Conservation (phyloP, 2,888 invertebrate genomes). For the Drosophila bunnanda region DNA sequence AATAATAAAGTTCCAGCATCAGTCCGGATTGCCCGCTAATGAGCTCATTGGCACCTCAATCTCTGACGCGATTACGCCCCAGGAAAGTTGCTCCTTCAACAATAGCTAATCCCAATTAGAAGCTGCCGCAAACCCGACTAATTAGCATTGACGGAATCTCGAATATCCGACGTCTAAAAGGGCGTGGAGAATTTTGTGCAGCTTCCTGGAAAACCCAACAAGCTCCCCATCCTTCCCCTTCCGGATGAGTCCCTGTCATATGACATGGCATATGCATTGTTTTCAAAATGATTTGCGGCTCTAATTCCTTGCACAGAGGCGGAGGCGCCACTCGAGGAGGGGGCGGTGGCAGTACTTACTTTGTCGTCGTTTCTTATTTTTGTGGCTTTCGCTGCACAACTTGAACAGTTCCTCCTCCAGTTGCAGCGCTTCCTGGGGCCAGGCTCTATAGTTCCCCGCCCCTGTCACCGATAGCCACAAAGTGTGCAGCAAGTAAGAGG, state of each 20-base stretch:
- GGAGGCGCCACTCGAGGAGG: background rate
- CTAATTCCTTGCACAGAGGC: slow-evolving; percentile 64
- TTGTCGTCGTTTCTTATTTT: slow-evolving; percentile 68
- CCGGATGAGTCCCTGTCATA: slow-evolving; percentile 35
- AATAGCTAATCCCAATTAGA: slow-evolving; percentile 45
- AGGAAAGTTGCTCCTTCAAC: slow-evolving; percentile 29
- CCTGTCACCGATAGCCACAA: slow-evolving; percentile 40
- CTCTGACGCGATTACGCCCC: background rate
- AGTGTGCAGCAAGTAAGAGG: slow-evolving; percentile 72
- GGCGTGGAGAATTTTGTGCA: slow-evolving; percentile 26
- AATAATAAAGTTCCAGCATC: background rate
- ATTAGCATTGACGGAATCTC: slow-evolving; percentile 37
- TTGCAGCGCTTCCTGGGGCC: background rate
- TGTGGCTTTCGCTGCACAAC: slow-evolving; percentile 55
- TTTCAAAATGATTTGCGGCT: slow-evolving; percentile 77
- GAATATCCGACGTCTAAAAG: slow-evolving; percentile 27
- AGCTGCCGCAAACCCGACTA: slow-evolving; percentile 30
- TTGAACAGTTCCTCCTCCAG: slow-evolving; percentile 22
- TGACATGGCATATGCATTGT: slow-evolving; percentile 80
- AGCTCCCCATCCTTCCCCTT: slow-evolving; percentile 18
- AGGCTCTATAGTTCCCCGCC: background rate
- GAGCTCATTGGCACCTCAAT: slow-evolving; percentile 4
- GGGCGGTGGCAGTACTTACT: slow-evolving; percentile 49
- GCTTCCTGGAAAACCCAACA: slow-evolving; percentile 19
- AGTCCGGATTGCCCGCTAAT: background rate